Percentiles rank a stretch among this genome's conserved stretches.
Conservation (phyloP, 2,797 vertebrate species). For the Chiroxiphia lanceolata region DNA sequence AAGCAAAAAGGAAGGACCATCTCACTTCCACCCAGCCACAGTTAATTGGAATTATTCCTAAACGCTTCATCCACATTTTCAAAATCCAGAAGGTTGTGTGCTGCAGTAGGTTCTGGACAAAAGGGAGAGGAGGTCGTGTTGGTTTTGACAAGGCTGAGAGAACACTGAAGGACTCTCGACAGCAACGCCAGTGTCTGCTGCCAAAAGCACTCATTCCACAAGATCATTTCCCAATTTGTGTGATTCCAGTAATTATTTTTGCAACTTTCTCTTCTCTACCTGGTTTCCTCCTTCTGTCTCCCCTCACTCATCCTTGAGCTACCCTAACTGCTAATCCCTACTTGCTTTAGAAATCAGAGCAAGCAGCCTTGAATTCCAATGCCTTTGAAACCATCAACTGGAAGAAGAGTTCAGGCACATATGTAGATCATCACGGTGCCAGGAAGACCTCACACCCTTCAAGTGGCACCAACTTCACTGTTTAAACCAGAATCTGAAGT, state of each 20-base stretch:
- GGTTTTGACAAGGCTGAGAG: background rate
- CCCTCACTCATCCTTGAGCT: background rate
- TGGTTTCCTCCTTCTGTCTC: background rate
- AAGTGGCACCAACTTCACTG: background rate
- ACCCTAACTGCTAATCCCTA: background rate
- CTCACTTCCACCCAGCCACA: background rate
- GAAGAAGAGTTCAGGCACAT: background rate
- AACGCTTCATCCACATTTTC: background rate
- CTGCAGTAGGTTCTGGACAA: background rate
- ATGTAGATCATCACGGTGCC: too few relatives aligned
- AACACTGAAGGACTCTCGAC: background rate
- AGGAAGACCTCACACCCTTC: background rate
- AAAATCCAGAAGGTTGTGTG: background rate
- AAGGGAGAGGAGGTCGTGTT: background rate
- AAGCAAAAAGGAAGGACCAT: background rate
- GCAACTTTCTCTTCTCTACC: background rate
- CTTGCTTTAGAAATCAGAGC: background rate
- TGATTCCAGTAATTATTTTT: background rate
- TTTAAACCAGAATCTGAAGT: background rate
- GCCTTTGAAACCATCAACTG: background rate
- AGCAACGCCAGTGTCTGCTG: background rate
- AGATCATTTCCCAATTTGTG: rapidly evolving
- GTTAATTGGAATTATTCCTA: background rate
- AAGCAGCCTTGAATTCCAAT: background rate
- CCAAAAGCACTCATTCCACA: background rate